A percentile compares a stretch with the other conserved stretches of the same genome.
These are phyloP conservation scores for Drosophila meridiana DNA, from an alignment of 2,888 invertebrate genomes.

Conservation along the genomic window DNA sequence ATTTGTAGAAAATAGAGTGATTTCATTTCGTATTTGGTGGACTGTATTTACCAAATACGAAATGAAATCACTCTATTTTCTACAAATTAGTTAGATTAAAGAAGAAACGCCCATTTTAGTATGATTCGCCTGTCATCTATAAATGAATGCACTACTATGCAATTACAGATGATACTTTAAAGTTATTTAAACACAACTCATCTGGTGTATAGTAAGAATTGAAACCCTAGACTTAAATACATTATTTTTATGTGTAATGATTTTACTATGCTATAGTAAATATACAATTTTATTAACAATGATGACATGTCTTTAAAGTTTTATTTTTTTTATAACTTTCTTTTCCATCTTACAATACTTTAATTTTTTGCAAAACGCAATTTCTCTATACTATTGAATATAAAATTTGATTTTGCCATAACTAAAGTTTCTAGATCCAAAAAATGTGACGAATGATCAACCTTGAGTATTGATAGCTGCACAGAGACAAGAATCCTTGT, in stretches of 20 bases:
- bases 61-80: neutral
- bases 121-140: no score
- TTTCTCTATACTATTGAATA: neutral
- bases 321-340: neutral
- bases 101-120: no score
- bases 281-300: no score
- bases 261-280: neutral
- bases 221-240: no score
- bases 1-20: neutral
- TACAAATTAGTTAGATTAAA: neutral
- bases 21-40: neutral
- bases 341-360: neutral
- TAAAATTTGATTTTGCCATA: neutral
- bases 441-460: neutral
- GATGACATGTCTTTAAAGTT: no score
- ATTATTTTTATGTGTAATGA: neutral
- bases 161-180: no score
- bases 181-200: no score
- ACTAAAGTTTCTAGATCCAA: neutral
- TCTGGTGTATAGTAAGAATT: neutral
- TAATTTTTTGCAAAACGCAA: neutral
- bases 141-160: no score
- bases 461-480: slow-evolving; percentile 10
- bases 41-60: no score
- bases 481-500: neutral